These are phyloP conservation scores for Peromyscus polionotus DNA, from an alignment of 2,113 vertebrate species.

Conservation along the genomic window DNA sequence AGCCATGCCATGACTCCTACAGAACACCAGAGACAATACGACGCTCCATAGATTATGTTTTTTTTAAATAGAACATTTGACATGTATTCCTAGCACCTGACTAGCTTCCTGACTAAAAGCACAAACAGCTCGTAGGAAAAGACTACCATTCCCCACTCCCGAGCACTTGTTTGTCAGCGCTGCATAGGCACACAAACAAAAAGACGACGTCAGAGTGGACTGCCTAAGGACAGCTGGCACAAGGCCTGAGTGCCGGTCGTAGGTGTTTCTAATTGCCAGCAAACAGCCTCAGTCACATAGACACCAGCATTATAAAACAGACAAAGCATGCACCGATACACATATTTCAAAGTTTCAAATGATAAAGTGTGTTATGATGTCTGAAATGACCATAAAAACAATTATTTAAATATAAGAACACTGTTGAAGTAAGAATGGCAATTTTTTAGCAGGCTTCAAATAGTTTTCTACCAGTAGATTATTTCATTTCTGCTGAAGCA, in stretches of 20 bases:
- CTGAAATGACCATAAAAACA: background rate
- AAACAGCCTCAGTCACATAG: background rate
- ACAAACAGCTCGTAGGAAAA: background rate
- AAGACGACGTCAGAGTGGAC: background rate
- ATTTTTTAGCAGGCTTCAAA: conserved; percentile 10
- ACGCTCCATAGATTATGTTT: background rate
- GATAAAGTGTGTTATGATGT: background rate
- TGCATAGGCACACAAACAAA: background rate
- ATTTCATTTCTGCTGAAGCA: conserved; percentile 14
- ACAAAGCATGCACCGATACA: background rate
- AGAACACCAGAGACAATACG: background rate
- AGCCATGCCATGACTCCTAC: background rate
- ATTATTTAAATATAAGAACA: conserved; percentile 54
- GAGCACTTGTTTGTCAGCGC: background rate
- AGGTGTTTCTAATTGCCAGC: background rate
- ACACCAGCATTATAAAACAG: background rate
- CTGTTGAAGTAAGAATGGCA: conserved; percentile 5
- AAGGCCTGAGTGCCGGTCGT: background rate
- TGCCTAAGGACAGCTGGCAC: background rate
- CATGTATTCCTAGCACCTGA: background rate
- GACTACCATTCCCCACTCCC: background rate
- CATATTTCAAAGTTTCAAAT: conserved; percentile 38
- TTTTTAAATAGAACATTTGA: background rate
- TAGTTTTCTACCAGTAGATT: background rate
- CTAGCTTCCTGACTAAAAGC: conserved; percentile 33